A percentile compares a stretch with the other conserved stretches of the same genome.
Conservation (phyloP, 2,113 vertebrate species). For the Indicator maculatus region DNA sequence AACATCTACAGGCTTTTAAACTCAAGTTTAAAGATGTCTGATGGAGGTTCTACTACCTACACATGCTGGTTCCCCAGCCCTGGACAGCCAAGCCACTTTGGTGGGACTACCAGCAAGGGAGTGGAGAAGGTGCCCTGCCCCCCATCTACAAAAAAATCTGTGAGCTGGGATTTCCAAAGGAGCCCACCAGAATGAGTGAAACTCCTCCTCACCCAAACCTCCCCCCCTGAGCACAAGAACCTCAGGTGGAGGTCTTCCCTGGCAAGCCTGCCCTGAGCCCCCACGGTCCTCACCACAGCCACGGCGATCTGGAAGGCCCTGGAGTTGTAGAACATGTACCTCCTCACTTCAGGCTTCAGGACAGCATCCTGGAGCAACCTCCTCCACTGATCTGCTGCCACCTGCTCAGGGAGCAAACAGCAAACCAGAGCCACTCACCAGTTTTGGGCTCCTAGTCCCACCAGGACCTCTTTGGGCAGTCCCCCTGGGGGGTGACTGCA, state of each 20-base stretch:
- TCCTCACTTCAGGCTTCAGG: slow-evolving; percentile 72
- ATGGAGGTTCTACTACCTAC: not conserved
- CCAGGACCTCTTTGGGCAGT: not conserved
- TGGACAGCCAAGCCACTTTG: rapidly evolving
- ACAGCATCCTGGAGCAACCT: slow-evolving; percentile 69
- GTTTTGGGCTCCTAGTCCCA: rapidly evolving
- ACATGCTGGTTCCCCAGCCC: not conserved
- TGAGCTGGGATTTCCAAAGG: not conserved
- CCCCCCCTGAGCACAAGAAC: not conserved
- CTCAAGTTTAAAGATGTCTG: not conserved
- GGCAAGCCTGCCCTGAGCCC: not conserved
- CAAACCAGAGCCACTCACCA: not conserved
- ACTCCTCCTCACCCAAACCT: not conserved
- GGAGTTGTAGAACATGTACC: slow-evolving; percentile 79
- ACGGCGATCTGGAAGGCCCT: slow-evolving; percentile 66
- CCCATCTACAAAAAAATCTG: not conserved
- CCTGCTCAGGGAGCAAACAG: slow-evolving; percentile 33
- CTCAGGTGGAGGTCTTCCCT: not conserved
- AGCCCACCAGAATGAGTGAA: not conserved
- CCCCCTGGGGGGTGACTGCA: rapidly evolving
- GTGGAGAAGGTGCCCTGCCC: not conserved
- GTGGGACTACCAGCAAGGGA: not conserved
- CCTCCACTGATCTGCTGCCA: slow-evolving; percentile 36
- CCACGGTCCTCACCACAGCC: slow-evolving; percentile 58
- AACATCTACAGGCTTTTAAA: not conserved